Evolutionary conservation across 2,888 invertebrate genomes (phyloP).

Genomic region (Drosophila neotestacea): DNA sequence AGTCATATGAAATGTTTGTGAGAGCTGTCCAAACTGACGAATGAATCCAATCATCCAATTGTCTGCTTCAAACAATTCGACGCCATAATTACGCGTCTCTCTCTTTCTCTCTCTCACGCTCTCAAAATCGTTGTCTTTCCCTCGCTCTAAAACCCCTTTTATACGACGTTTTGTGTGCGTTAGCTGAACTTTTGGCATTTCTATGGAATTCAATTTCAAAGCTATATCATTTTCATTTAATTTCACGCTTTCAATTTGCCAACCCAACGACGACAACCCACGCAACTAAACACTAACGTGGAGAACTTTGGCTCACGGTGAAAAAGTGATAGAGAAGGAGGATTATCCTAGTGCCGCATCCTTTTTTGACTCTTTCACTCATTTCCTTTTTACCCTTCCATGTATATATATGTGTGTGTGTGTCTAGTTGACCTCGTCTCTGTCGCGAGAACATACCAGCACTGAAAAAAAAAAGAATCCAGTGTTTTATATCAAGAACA

Average conservation of each 20-base stretch:
- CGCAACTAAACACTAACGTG: slow-evolving; percentile 27
- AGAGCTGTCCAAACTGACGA: slow-evolving; percentile 15
- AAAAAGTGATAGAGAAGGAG: not conserved
- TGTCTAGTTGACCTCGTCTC: slow-evolving; percentile 37
- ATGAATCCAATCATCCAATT: slow-evolving; percentile 13
- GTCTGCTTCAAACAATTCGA: slow-evolving; percentile 22
- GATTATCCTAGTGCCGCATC: slow-evolving; percentile 39
- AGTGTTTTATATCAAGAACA: too few relatives aligned
- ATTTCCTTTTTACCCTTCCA: slow-evolving; percentile 8
- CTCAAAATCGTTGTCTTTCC: too few relatives aligned
- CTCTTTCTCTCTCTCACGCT: too few relatives aligned
- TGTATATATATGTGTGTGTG: slow-evolving; percentile 9
- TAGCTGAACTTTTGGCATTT: slow-evolving; percentile 72
- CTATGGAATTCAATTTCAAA: slow-evolving; percentile 78
- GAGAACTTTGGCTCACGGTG: not conserved
- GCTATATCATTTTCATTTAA: slow-evolving; percentile 80
- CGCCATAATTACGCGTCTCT: slow-evolving; percentile 32
- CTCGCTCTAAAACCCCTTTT: not conserved
- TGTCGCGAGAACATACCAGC: slow-evolving; percentile 34
- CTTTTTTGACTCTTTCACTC: slow-evolving; percentile 43
- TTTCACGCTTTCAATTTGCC: slow-evolving; percentile 78
- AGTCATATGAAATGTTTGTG: not conserved
- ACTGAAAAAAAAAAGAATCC: slow-evolving; percentile 25
- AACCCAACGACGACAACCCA: slow-evolving; percentile 43
- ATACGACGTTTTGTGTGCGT: slow-evolving; percentile 9